phyloP scores from a whole-genome alignment of 2,888 invertebrate species.

The Hemistola chrysoprasaria region DNA sequence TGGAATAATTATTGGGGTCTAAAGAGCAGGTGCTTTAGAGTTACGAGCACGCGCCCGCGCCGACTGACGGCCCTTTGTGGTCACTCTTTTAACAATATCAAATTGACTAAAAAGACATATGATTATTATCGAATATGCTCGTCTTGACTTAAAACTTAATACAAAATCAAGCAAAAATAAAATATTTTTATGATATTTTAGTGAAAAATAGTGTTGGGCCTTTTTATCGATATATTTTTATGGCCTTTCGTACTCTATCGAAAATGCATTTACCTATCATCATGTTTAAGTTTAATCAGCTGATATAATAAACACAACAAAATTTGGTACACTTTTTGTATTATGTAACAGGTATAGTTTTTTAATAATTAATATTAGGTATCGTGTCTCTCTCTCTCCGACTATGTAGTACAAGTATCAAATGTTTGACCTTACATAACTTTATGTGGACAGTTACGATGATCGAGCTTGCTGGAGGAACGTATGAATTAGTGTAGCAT shows the following conservation, averaged over 20 bases:
- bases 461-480: conserved; percentile 53
- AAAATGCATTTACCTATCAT: no score
- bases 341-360: no score
- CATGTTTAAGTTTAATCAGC: no score
- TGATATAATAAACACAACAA: no score
- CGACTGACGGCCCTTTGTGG: conserved; percentile 34
- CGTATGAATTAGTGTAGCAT: conserved; percentile 80
- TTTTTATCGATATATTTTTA: no score
- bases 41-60: conserved; percentile 55
- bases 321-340: no score
- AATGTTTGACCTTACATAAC: conserved; percentile 11
- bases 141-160: no score
- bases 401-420: background rate
- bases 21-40: conserved; percentile 66
- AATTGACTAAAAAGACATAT: conserved; percentile 46
- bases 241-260: no score
- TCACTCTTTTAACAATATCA: conserved; percentile 38
- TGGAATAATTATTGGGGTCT: conserved; percentile 78
- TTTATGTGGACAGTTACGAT: conserved; percentile 61
- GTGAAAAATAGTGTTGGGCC: no score
- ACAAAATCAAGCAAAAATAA: no score
- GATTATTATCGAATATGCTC: conserved; percentile 37
- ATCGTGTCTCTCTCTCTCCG: background rate
- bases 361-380: no score
- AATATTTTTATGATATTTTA: no score